Percentiles rank a stretch among this genome's conserved stretches.
Conservation (phyloP, 2,888 invertebrate genomes). For the Eupithecia centaureata region DNA sequence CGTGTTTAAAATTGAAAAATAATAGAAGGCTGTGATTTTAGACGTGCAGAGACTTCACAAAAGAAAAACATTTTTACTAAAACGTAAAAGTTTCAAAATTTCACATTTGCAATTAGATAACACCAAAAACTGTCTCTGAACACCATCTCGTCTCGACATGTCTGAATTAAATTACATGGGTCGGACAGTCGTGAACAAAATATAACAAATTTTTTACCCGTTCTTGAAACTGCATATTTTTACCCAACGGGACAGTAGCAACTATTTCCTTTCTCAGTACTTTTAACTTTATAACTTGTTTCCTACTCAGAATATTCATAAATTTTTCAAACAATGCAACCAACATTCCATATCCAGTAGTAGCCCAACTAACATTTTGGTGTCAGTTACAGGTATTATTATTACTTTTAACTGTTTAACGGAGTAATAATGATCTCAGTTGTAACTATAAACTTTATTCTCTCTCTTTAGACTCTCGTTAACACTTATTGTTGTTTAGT, state of each 20-base stretch:
- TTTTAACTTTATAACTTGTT: too few relatives aligned
- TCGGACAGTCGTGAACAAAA: constrained; percentile 9
- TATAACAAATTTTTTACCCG: not conserved
- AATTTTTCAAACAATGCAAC: too few relatives aligned
- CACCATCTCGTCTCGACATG: constrained; percentile 21
- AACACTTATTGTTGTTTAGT: too few relatives aligned
- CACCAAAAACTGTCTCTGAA: constrained; percentile 13
- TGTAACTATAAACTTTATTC: too few relatives aligned
- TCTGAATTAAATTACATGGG: constrained; percentile 21
- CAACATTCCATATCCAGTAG: too few relatives aligned
- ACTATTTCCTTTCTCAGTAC: not conserved
- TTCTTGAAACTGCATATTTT: not conserved
- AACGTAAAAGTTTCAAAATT: constrained; percentile 12
- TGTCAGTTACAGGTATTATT: too few relatives aligned
- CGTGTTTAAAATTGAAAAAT: constrained; percentile 6
- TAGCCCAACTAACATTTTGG: too few relatives aligned
- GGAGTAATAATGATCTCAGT: too few relatives aligned
- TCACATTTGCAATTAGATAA: constrained; percentile 22
- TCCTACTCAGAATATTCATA: too few relatives aligned
- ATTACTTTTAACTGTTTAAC: too few relatives aligned
- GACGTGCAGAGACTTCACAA: constrained; percentile 6
- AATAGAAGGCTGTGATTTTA: constrained; percentile 4
- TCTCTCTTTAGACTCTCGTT: too few relatives aligned
- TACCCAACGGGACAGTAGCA: not conserved
- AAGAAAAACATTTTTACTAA: constrained; percentile 10